Evolutionary conservation across 2,888 invertebrate species (phyloP).

Genomic region (Yponomeuta plumbellus): DNA sequence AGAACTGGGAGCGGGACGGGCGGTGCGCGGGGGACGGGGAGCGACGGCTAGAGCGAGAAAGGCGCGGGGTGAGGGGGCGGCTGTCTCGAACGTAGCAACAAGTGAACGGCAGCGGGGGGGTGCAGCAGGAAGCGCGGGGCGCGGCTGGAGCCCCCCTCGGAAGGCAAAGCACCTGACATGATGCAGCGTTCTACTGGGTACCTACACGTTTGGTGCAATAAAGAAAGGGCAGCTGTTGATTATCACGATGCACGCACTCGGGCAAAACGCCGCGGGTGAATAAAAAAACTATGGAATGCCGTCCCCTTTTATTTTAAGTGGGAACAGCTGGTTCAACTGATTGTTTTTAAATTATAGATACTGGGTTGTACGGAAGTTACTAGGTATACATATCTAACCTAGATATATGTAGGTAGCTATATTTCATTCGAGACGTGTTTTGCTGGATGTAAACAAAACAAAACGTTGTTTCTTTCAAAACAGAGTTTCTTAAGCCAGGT

Average conservation of each 20-base stretch:
- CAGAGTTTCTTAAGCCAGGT: too few relatives aligned
- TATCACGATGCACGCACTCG: slow-evolving; percentile 29
- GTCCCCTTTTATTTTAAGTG: not conserved
- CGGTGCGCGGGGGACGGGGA: slow-evolving; percentile 48
- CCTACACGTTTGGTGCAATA: slow-evolving; percentile 25
- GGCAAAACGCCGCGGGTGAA: not conserved
- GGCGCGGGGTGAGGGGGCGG: slow-evolving; percentile 43
- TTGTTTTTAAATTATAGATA: not conserved
- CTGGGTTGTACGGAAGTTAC: not conserved
- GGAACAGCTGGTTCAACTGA: not conserved
- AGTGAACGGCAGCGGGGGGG: slow-evolving; percentile 68
- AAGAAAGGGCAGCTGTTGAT: slow-evolving; percentile 61
- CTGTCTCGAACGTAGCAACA: slow-evolving; percentile 54
- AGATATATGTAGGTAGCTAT: too few relatives aligned
- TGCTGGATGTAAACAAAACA: too few relatives aligned
- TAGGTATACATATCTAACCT: not conserved
- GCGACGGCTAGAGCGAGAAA: slow-evolving; percentile 39
- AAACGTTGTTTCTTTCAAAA: too few relatives aligned
- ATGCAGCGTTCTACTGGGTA: slow-evolving; percentile 2
- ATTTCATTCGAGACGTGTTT: too few relatives aligned
- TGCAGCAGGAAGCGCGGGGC: slow-evolving; percentile 38
- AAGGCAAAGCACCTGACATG: slow-evolving; percentile 35
- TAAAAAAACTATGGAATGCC: slow-evolving; percentile 8
- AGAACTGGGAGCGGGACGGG: slow-evolving; percentile 69
- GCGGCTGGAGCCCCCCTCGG: slow-evolving; percentile 39